Percentiles rank a stretch among this genome's conserved stretches.
Conservation (phyloP, 2,113 vertebrate species). For the Telmatochromis brachygnathus region DNA sequence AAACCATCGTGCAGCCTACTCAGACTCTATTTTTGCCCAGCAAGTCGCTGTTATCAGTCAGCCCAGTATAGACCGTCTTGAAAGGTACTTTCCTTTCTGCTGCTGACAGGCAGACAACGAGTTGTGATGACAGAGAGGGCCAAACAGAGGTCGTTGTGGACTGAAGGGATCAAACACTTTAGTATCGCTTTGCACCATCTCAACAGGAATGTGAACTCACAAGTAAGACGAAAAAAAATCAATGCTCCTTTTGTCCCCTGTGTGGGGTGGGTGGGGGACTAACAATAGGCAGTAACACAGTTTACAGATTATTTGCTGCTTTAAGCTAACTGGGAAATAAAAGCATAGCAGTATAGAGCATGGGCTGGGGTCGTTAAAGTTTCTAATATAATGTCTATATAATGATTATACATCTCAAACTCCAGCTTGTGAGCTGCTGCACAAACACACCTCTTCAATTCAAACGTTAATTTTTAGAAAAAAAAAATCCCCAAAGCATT, state of each 20-base stretch:
- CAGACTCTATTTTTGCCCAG: neutral
- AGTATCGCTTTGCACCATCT: neutral
- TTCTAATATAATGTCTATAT: neutral
- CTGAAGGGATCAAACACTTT: neutral
- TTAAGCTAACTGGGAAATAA: conserved; percentile 13
- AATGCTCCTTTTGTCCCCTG: neutral
- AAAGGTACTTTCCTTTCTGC: neutral
- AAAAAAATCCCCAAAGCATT: neutral
- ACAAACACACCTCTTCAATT: neutral
- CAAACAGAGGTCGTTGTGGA: neutral
- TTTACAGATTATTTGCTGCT: conserved; percentile 6
- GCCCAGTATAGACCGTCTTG: neutral
- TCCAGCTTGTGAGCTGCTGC: neutral
- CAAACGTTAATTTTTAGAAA: neutral
- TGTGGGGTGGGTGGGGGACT: neutral
- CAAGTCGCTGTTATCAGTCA: neutral
- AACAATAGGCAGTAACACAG: neutral
- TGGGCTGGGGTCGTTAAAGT: neutral
- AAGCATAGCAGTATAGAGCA: neutral
- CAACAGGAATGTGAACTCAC: neutral
- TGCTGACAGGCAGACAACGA: neutral
- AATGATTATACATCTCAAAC: neutral
- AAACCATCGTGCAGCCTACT: neutral
- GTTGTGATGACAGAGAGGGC: neutral
- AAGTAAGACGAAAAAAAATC: conserved; percentile 1